These are phyloP conservation scores for Teinopalpus imperialis DNA, from an alignment of 2,888 invertebrate species.

Conservation along the genomic window DNA sequence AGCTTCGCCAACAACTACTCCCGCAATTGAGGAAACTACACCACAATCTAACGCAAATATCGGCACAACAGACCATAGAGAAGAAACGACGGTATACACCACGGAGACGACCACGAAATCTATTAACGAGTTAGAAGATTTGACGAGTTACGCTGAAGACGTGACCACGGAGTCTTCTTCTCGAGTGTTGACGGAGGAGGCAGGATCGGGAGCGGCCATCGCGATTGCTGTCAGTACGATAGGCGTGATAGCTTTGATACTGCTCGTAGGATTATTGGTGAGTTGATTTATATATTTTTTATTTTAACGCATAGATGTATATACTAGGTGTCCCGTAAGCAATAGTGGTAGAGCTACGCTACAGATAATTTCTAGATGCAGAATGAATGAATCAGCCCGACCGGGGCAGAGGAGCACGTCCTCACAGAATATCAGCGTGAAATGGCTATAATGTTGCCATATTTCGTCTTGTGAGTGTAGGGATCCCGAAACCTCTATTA, in stretches of 20 bases:
- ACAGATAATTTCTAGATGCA: too few species aligned
- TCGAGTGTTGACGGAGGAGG: slow-evolving; percentile 54
- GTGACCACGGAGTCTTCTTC: slow-evolving; percentile 61
- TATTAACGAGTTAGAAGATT: slow-evolving; percentile 49
- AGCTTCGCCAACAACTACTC: slow-evolving; percentile 28
- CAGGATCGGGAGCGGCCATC: slow-evolving; percentile 87
- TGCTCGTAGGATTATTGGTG: slow-evolving; percentile 90
- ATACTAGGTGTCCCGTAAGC: too few species aligned
- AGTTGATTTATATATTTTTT: slow-evolving; percentile 49
- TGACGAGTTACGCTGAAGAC: slow-evolving; percentile 52
- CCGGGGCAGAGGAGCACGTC: too few species aligned
- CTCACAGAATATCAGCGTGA: too few species aligned
- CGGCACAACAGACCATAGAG: slow-evolving; percentile 38
- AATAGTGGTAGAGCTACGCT: too few species aligned
- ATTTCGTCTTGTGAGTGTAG: too few species aligned
- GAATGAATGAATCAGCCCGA: too few species aligned
- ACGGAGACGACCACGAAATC: slow-evolving; percentile 50
- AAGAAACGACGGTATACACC: slow-evolving; percentile 38
- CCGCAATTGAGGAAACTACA: slow-evolving; percentile 32
- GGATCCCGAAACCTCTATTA: too few species aligned
- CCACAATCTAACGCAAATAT: slow-evolving; percentile 41
- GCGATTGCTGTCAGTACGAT: slow-evolving; percentile 92
- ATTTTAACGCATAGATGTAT: background rate
- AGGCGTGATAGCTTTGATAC: slow-evolving; percentile 88
- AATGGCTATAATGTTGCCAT: too few species aligned